Evolutionary conservation across 2,888 invertebrate genomes (phyloP).

Genomic region (Synergus itoensis): DNA sequence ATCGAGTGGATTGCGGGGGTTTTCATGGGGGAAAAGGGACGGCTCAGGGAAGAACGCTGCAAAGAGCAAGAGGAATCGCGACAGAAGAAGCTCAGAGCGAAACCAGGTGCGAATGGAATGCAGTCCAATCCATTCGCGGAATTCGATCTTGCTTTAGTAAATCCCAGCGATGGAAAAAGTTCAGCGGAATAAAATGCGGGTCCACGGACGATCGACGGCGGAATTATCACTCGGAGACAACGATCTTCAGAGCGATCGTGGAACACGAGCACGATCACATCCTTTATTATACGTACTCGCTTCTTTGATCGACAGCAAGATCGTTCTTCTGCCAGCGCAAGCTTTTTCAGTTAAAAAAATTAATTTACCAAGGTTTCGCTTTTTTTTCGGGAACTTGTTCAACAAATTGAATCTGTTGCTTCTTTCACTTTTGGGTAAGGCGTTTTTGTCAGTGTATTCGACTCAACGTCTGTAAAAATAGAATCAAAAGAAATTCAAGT

Average conservation of each 20-base stretch:
- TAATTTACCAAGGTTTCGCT: conserved; percentile 9
- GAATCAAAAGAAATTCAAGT: not conserved
- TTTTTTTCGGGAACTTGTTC: conserved; percentile 17
- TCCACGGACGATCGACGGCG: conserved; percentile 59
- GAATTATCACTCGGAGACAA: conserved; percentile 59
- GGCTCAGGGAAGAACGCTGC: not conserved
- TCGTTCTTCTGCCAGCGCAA: conserved; percentile 1
- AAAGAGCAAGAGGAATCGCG: conserved; percentile 43
- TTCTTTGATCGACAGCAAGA: conserved; percentile 38
- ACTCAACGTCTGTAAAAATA: not conserved
- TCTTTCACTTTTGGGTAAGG: not conserved
- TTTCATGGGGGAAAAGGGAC: conserved; percentile 33
- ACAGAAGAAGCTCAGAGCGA: conserved; percentile 59
- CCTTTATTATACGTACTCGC: conserved; percentile 38
- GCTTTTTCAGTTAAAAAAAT: conserved; percentile 7
- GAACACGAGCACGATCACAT: conserved; percentile 38
- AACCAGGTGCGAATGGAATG: conserved; percentile 77
- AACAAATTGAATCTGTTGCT: conserved; percentile 18
- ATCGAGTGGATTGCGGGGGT: conserved; percentile 37
- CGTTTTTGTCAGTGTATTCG: not conserved
- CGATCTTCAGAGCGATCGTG: conserved; percentile 45
- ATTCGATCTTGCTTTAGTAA: conserved; percentile 73
- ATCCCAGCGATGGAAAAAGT: conserved; percentile 71
- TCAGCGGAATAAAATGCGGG: conserved; percentile 68
- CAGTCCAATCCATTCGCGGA: conserved; percentile 76